phyloP scores from a whole-genome alignment of 2,113 vertebrate species.

The Odocoileus hemionus region DNA sequence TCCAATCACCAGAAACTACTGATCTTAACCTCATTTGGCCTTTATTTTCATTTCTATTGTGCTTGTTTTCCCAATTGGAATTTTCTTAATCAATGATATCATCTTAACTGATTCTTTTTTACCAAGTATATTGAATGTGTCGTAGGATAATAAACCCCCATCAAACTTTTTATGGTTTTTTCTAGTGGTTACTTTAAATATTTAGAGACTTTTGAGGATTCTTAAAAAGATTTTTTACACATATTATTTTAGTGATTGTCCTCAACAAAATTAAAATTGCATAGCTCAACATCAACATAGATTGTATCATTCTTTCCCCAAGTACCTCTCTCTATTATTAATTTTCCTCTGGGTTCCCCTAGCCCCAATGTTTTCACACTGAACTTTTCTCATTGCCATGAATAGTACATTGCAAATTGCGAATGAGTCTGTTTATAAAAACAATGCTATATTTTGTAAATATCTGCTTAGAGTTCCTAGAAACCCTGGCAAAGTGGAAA shows the following conservation, averaged over 20 bases:
- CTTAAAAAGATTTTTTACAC: neutral
- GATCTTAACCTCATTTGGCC: neutral
- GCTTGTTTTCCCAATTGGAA: neutral
- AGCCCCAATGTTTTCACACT: neutral
- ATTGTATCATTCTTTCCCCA: neutral
- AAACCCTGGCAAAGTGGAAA: neutral
- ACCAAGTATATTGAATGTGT: neutral
- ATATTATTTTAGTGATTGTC: neutral
- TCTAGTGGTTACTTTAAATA: neutral
- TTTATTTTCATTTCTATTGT: neutral
- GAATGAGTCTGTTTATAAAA: neutral
- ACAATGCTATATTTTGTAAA: neutral
- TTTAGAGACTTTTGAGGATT: neutral
- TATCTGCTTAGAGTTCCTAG: neutral
- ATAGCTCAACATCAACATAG: neutral
- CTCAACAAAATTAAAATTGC: neutral
- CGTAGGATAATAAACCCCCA: neutral
- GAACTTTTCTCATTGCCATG: neutral
- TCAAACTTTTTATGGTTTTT: neutral
- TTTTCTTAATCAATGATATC: neutral
- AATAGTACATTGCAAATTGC: neutral
- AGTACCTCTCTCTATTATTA: neutral
- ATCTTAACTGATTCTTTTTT: neutral
- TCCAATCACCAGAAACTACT: neutral
- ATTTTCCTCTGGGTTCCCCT: neutral